phyloP scores from a whole-genome alignment of 1,140 invertebrate genomes.

The Geopemphigus sp. region DNA sequence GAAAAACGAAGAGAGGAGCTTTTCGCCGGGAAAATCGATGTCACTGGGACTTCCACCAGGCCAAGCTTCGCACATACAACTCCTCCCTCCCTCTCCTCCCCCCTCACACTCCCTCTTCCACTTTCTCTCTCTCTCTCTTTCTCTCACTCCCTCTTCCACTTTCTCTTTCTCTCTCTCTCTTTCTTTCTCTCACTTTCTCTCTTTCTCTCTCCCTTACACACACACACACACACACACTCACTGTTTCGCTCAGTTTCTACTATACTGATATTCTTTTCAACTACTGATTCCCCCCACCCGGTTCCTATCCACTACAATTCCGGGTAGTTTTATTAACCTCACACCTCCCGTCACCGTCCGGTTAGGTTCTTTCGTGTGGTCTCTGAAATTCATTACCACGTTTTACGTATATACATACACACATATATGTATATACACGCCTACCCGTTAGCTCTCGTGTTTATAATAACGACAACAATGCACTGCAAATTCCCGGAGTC shows the following conservation, averaged over 20 bases:
- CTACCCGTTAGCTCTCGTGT: not conserved
- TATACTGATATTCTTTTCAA: not conserved
- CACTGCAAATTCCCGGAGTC: not conserved
- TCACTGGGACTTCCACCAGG: constrained; percentile 25
- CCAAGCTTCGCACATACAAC: not conserved
- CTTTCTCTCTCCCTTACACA: no score
- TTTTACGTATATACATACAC: not conserved
- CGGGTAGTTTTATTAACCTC: not conserved
- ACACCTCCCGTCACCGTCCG: not conserved
- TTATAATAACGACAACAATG: not conserved
- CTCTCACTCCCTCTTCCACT: not conserved
- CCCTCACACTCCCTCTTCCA: not conserved
- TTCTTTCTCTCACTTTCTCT: not conserved
- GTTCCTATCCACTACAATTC: not conserved
- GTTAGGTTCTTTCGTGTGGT: not conserved
- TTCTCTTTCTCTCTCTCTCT: not conserved
- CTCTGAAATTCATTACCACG: not conserved
- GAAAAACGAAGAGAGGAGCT: not conserved
- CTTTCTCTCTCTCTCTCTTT: not conserved
- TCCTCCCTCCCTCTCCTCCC: not conserved
- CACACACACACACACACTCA: not conserved
- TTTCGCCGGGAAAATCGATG: constrained; percentile 36
- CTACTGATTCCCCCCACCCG: not conserved
- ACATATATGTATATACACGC: not conserved
- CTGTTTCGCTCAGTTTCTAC: not conserved